phyloP scores from a whole-genome alignment of 1,140 invertebrate species.

The Batillaria attramentaria region DNA sequence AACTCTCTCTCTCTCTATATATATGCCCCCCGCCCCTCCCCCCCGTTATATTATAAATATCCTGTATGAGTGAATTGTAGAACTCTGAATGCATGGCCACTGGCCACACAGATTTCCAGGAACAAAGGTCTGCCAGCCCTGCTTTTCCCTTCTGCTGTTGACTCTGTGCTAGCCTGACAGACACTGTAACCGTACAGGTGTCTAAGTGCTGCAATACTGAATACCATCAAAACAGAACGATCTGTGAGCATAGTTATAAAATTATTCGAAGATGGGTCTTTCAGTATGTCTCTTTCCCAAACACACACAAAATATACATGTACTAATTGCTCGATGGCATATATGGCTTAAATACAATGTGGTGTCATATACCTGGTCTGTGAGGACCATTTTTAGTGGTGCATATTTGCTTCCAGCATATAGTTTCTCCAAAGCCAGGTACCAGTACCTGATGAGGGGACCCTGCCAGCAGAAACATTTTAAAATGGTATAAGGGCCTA shows the following conservation, averaged over 20 bases:
- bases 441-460: slow-evolving; percentile 49
- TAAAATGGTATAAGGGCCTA: no score
- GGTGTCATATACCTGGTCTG: slow-evolving; percentile 77
- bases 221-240: not conserved
- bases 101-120: not conserved
- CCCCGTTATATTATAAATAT: not conserved
- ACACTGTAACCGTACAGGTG: not conserved
- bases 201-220: not conserved
- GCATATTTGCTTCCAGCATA: slow-evolving; percentile 74
- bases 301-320: not conserved
- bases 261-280: not conserved
- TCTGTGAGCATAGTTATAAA: not conserved
- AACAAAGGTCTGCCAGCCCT: not conserved
- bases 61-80: not conserved
- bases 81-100: not conserved
- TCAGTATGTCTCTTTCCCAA: not conserved
- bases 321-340: not conserved
- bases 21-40: no score
- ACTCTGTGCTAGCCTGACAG: not conserved
- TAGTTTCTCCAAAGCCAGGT: slow-evolving; percentile 76
- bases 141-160: not conserved
- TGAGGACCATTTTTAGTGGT: slow-evolving; percentile 80
- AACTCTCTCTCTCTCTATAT: no score
- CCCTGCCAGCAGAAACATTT: no score
- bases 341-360: not conserved